phyloP scores from a whole-genome alignment of 2,888 invertebrate species.

The Tetranychus truncatus region DNA sequence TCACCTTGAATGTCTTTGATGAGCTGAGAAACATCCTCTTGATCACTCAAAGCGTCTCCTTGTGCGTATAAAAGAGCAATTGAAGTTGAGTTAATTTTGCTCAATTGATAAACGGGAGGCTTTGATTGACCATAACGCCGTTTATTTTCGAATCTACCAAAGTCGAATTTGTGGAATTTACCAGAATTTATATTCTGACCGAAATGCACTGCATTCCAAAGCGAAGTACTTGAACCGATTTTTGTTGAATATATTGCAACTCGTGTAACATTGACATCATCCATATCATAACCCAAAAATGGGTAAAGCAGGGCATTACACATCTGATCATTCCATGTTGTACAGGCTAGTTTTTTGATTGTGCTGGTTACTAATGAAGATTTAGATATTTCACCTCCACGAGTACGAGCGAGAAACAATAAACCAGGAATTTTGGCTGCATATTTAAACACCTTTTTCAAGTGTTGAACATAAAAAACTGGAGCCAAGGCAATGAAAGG shows the following conservation, averaged over 20 bases:
- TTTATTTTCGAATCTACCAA: not conserved
- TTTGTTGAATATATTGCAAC: not conserved
- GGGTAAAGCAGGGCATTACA: not conserved
- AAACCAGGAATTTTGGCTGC: not conserved
- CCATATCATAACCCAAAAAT: not conserved
- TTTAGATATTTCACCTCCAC: not conserved
- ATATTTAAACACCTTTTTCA: not conserved
- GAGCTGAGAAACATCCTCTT: not conserved
- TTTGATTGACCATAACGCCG: not conserved
- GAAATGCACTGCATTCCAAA: constrained; percentile 9
- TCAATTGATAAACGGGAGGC: not conserved
- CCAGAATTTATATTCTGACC: not conserved
- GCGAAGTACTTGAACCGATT: not conserved
- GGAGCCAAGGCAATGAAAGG: constrained; percentile 1
- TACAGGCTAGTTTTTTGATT: not conserved
- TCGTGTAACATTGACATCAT: not conserved
- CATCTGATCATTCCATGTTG: too few relatives aligned
- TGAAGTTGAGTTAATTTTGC: not conserved
- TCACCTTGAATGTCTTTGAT: constrained; percentile 2
- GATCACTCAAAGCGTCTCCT: not conserved
- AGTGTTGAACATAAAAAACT: not conserved
- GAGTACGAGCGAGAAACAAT: not conserved
- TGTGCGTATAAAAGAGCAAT: constrained; percentile 1
- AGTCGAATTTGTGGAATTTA: constrained; percentile 4
- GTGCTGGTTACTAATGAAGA: not conserved